A percentile compares a stretch with the other conserved stretches of the same genome.
Conservation (phyloP, 2,113 vertebrate species). For the Echinops telfairi region DNA sequence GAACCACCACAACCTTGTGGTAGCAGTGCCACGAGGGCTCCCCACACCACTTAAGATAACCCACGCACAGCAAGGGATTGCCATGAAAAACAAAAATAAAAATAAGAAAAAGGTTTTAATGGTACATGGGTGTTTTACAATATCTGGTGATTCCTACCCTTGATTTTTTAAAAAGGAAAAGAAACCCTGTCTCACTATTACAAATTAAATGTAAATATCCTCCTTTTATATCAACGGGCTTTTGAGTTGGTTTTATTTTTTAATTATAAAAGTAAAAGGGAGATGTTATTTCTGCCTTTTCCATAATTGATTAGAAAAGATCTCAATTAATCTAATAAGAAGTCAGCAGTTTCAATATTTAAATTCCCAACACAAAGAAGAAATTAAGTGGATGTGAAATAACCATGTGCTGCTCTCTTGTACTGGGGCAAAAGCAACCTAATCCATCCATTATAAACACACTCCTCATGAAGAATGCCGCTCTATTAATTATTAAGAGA, state of each 20-base stretch:
- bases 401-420: conserved; percentile 54
- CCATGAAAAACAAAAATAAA: background rate
- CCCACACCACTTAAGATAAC: background rate
- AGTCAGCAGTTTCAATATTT: conserved; percentile 58
- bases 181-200: background rate
- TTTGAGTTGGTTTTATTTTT: conserved; percentile 11
- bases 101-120: background rate
- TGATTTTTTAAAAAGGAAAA: background rate
- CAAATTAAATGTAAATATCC: background rate
- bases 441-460: conserved; percentile 72
- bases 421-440: conserved; percentile 68
- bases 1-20: too few relatives aligned
- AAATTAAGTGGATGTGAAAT: conserved; percentile 63
- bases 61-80: background rate
- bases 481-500: conserved; percentile 79
- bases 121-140: background rate
- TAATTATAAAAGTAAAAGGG: conserved; percentile 22
- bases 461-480: conserved; percentile 70
- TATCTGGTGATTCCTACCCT: background rate
- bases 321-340: conserved; percentile 57
- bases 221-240: conserved; percentile 9
- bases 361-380: conserved; percentile 69
- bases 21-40: too few relatives aligned
- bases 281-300: conserved; percentile 46
- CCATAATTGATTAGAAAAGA: conserved; percentile 56